phyloP scores from a whole-genome alignment of 2,797 vertebrate genomes.

The Tadarida brasiliensis region DNA sequence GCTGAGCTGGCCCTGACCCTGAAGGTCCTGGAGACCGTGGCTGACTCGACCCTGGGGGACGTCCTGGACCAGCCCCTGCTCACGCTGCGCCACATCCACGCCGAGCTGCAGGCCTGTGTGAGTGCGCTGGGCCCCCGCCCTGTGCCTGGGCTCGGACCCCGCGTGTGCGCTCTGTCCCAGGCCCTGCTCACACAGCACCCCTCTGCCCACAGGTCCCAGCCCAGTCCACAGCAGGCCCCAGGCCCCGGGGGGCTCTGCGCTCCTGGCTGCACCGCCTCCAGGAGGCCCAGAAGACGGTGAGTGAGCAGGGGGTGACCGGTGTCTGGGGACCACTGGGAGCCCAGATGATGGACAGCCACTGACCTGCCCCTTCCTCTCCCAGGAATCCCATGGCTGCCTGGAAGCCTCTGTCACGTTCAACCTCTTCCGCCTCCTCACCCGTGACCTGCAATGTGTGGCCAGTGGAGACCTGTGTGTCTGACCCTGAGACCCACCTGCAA shows the following conservation, averaged over 20 bases:
- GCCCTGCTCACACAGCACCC: background rate
- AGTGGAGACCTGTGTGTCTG: background rate
- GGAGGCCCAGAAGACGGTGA: background rate
- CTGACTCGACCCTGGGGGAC: background rate
- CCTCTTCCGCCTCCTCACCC: background rate
- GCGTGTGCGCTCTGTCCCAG: fast-evolving
- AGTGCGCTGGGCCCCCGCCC: background rate
- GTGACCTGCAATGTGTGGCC: slow-evolving; percentile 22
- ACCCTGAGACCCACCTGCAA: background rate
- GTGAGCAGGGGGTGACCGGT: background rate
- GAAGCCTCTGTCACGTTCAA: slow-evolving; percentile 39
- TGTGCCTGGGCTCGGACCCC: background rate
- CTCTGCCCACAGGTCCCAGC: background rate
- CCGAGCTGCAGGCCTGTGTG: slow-evolving; percentile 36
- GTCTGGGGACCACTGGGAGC: no score
- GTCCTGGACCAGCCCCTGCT: background rate
- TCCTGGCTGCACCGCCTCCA: background rate
- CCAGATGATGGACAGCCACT: background rate
- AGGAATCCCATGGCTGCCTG: slow-evolving; percentile 62
- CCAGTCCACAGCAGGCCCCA: background rate
- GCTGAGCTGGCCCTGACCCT: slow-evolving; percentile 26
- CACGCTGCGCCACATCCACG: background rate
- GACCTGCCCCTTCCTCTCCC: background rate
- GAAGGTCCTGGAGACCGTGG: background rate
- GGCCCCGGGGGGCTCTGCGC: background rate